Evolutionary conservation across 2,797 vertebrate species (phyloP).

Genomic region (Eupleurogrammus muticus): DNA sequence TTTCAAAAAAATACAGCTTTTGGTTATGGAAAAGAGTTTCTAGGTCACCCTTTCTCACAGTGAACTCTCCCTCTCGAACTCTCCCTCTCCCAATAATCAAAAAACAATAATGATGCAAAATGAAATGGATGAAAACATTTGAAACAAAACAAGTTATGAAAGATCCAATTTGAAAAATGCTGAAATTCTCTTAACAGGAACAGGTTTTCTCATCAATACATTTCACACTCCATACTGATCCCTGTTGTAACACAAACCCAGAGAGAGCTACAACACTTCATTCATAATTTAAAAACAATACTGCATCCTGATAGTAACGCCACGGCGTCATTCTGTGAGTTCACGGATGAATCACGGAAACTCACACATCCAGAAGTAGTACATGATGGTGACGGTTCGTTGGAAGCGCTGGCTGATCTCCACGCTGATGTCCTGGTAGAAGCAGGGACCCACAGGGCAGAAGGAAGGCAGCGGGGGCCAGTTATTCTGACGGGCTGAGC

Average conservation of each 20-base stretch:
- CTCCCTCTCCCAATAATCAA: too few relatives aligned
- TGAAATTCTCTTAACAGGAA: background rate
- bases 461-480: slow-evolving; percentile 95
- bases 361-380: slow-evolving; percentile 99
- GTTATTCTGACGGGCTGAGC: slow-evolving; percentile 90
- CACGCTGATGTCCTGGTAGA: slow-evolving; percentile 95
- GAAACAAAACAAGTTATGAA: too few relatives aligned
- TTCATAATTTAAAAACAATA: background rate
- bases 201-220: background rate
- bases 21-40: too few relatives aligned
- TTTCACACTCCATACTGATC: background rate
- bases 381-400: slow-evolving; percentile 93
- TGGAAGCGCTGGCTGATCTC: slow-evolving; percentile 94
- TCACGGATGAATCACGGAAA: slow-evolving; percentile 23
- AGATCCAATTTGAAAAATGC: too few relatives aligned
- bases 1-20: too few relatives aligned
- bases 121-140: too few relatives aligned
- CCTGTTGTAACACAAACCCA: background rate
- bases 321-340: background rate
- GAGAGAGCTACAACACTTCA: background rate
- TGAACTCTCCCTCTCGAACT: too few relatives aligned
- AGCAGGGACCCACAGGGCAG: slow-evolving; percentile 94
- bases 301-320: background rate
- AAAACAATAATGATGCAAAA: too few relatives aligned
- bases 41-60: too few relatives aligned